These are phyloP conservation scores for Hemicrepidius hirtus DNA, from an alignment of 2,888 invertebrate genomes.

Conservation along the genomic window DNA sequence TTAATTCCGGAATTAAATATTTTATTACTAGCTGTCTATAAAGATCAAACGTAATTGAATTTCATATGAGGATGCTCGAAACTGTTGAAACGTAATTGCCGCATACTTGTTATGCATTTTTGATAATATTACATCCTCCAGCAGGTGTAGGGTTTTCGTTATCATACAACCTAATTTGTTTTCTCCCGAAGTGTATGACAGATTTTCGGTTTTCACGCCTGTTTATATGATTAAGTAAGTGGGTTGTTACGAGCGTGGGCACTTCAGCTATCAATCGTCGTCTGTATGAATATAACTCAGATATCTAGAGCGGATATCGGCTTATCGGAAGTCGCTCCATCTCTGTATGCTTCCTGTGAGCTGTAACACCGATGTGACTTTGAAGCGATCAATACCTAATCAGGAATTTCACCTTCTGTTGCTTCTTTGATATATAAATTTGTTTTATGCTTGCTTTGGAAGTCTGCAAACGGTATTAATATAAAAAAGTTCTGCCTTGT, in stretches of 20 bases:
- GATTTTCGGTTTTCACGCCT: constrained; percentile 2
- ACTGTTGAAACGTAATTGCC: neutral
- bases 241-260: constrained; percentile 8
- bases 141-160: neutral
- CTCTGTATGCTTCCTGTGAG: constrained; percentile 17
- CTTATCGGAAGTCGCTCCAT: constrained; percentile 32
- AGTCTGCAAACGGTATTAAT: neutral
- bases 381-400: constrained; percentile 22
- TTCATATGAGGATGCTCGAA: constrained; percentile 11
- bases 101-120: neutral
- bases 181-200: neutral
- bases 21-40: neutral
- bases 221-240: constrained; percentile 20
- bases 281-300: neutral
- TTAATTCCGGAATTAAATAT: constrained; percentile 3
- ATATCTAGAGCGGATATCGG: constrained; percentile 29
- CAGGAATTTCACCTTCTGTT: constrained; percentile 18
- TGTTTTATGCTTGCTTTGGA: neutral
- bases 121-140: constrained; percentile 1
- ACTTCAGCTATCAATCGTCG: neutral
- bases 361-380: constrained; percentile 9
- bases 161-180: neutral
- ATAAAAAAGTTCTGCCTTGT: no score
- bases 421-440: constrained; percentile 24
- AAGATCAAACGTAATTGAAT: constrained; percentile 5